Base-by-base conservation (phyloP, 2,888 invertebrate genomes). In the Orthosia gracilis region DNA sequence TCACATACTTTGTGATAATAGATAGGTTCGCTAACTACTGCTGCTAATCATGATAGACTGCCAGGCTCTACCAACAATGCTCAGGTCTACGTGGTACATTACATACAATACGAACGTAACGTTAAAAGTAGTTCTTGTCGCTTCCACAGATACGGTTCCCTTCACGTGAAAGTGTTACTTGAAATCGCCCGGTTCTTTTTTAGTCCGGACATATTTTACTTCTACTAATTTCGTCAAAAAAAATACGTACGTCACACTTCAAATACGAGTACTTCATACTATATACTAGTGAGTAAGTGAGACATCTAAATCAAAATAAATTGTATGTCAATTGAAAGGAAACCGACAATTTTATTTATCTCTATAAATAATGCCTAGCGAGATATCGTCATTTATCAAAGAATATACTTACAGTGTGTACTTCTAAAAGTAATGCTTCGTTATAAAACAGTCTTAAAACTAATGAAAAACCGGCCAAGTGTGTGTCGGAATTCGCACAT, bases 21-120 rank as follows among this genome's bases (percentile, higher is more conserved):
- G 82, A 84, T 52, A 84, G 85, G 80, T 83, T 80, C 68, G 85
- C 78, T 73, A 55, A 23, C 65, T 76, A 70, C 78, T 80, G 73
- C 72, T 66, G 71, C 74, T 89, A 86, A 88, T 88, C 80, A 68
- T 57, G 61, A 75, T 80, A 86, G 91, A 91, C 91, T 78, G 91
- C 87, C 80, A 91, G 91, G 88, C 90, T 87, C 15, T 57, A 7
- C 13, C 9, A 21, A 74, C 81, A 72, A 50, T 2, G 70, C 52
- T 26, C 54, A 69, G 4, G 45, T 21, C 26, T 18, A 31, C 15
- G 18, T 26, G 18, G 3, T 66, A 52, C 40, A 26, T 40, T 26
- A 68, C 13, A 45, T n/a, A 11, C 40, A 40, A 40, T 9, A 40
- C 9, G 40, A 40, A 40, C 3, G 1, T 9, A 40, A 40, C 31